Conservation (phyloP, 2,797 vertebrate species). For the Peromyscus aztecus region DNA sequence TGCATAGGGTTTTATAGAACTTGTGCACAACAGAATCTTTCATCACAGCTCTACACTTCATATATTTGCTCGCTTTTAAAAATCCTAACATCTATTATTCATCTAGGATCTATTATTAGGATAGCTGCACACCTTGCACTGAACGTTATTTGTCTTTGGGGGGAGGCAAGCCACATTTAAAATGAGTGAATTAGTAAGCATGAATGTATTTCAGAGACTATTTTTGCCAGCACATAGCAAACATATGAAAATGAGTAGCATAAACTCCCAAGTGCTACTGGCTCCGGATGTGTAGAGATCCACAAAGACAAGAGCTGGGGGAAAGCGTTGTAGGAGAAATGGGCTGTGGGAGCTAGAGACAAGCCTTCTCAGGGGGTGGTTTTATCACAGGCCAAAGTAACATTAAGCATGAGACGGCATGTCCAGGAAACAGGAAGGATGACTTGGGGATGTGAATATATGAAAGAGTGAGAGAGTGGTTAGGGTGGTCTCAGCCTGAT, state of each 20-base stretch:
- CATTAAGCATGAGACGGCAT: background rate
- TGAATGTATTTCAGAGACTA: background rate
- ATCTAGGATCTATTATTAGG: conserved; percentile 30
- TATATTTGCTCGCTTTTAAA: background rate
- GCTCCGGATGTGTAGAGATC: background rate
- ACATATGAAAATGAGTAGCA: background rate
- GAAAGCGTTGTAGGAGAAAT: background rate
- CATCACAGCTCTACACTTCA: background rate
- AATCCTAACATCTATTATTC: background rate
- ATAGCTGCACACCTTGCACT: background rate
- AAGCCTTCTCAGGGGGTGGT: background rate
- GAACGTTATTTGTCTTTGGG: background rate
- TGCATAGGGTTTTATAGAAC: background rate
- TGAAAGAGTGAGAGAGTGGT: background rate
- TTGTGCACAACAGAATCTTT: background rate
- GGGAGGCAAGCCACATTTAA: background rate
- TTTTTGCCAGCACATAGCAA: background rate
- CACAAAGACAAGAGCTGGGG: background rate
- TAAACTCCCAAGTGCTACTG: background rate
- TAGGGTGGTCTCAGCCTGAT: no score
- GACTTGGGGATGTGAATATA: background rate
- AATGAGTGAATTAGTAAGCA: conserved; percentile 14
- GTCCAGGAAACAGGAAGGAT: background rate
- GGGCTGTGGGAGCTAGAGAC: background rate
- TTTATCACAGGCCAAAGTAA: background rate